Evolutionary conservation across 2,888 invertebrate species (phyloP), one percentile per base, ranked within the genome.

Genomic region (Calliopum simillimum): DNA sequence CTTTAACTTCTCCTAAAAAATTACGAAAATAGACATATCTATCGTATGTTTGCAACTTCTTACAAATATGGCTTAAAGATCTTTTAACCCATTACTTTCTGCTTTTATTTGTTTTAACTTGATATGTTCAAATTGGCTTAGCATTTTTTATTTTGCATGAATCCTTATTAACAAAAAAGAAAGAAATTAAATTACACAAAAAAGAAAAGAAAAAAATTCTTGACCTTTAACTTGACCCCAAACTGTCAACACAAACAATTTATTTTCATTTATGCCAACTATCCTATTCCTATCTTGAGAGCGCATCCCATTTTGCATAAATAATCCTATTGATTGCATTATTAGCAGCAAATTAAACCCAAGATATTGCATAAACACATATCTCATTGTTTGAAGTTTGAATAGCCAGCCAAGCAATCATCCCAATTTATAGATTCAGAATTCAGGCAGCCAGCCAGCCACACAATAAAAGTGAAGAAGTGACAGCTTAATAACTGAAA

Each of bases 291-390:
- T 4, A 47, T 67, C 2, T 8, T 33, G 33, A 33, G 4, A 33
- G 5, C 8, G 33, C 33, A 33, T 33, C 33, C 44, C 44, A 64
- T 71, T 71, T 76, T 80, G 79, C 79, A 81, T 81, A 80, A 70
- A 76, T 80, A 81, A 81, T 79, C 79, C 74, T 76, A 77, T 82
- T 82, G 77, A 81, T 81, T 79, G 78, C 79, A 77, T 79, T 78
- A 82, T 82, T 80, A 79, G 77, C 74, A 73, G 46, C 33, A 16
- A 58, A 59, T 67, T 67, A 49, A 49, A 41, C 25, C 41, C 58
- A 41, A 51, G 47, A 19, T n/a, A 67, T 67, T 59, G 55, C 25
- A 23, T 55, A 62, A 73, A 59, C 66, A 14, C 56, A 53, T 5
- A 51, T 62, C 13, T 47, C 49, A 71, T 62, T 61, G 44, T 56